phyloP scores from a whole-genome alignment of 2,888 invertebrate genomes.

The Himalopsyche japonica region DNA sequence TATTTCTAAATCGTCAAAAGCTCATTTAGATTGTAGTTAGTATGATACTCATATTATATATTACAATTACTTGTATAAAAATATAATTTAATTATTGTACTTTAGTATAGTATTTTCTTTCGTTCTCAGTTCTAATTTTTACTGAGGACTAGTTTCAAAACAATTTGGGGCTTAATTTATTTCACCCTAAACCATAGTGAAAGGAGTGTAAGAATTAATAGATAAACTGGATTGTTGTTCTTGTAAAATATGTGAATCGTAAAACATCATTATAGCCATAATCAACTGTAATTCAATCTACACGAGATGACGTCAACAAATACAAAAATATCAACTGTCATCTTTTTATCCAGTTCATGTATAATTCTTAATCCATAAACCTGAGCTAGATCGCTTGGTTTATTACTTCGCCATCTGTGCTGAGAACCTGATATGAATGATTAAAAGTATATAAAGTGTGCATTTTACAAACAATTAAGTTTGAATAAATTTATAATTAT shows the following conservation, averaged over 20 bases:
- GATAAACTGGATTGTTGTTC: no score
- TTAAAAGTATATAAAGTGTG: background rate
- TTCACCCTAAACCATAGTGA: no score
- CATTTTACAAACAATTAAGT: background rate
- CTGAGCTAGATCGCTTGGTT: background rate
- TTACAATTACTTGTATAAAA: background rate
- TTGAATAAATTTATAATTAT: slow-evolving; percentile 1
- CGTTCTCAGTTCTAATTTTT: background rate
- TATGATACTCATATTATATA: background rate
- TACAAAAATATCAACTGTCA: no score
- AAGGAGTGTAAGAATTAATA: no score
- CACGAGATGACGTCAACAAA: no score
- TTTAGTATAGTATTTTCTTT: background rate
- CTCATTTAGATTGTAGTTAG: background rate
- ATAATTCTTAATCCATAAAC: no score
- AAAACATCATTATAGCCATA: no score
- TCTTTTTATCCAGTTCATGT: no score
- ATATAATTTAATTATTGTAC: background rate
- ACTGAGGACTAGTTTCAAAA: background rate
- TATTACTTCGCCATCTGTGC: background rate
- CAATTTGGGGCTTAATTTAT: background rate
- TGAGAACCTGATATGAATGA: background rate
- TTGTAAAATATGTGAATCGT: no score
- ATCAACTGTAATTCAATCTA: no score
- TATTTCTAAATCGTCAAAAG: background rate